phyloP scores from a whole-genome alignment of 2,888 invertebrate genomes.

The Corbicula japonica region DNA sequence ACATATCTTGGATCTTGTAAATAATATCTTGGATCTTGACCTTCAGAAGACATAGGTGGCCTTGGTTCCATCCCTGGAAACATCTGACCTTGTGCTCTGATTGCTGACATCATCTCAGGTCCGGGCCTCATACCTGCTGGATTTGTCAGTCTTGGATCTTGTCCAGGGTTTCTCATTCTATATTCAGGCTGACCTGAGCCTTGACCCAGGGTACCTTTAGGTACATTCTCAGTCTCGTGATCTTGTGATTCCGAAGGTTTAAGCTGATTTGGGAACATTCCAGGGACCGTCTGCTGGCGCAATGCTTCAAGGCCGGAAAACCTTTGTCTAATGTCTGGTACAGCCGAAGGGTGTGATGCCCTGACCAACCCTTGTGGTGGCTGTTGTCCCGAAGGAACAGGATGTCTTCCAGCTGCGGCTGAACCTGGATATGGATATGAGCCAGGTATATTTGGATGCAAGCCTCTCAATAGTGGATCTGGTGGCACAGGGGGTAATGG shows the following conservation, averaged over 20 bases:
- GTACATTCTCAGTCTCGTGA: too few relatives aligned
- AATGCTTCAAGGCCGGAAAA: slow-evolving; percentile 12
- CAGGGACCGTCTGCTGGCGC: neutral
- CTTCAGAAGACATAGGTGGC: slow-evolving; percentile 10
- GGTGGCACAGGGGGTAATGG: slow-evolving; percentile 36
- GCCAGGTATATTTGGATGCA: slow-evolving; percentile 14
- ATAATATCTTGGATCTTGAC: slow-evolving; percentile 45
- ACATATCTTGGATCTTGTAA: slow-evolving; percentile 52
- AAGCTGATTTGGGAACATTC: neutral
- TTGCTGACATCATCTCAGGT: slow-evolving; percentile 19
- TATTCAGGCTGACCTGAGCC: slow-evolving; percentile 20
- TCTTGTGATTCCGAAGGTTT: too few relatives aligned
- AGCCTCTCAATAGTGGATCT: slow-evolving; percentile 21
- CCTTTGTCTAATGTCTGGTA: slow-evolving; percentile 25
- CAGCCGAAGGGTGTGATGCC: slow-evolving; percentile 11
- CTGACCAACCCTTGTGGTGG: slow-evolving; percentile 1
- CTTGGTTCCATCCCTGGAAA: slow-evolving; percentile 38
- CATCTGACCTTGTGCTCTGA: slow-evolving; percentile 16
- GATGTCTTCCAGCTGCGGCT: slow-evolving; percentile 1
- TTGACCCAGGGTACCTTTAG: too few relatives aligned
- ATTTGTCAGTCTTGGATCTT: slow-evolving; percentile 26
- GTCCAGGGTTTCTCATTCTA: slow-evolving; percentile 34
- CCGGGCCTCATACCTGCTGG: neutral
- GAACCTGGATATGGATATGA: neutral
- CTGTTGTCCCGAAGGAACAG: slow-evolving; percentile 2